Percentiles rank a stretch among this genome's conserved stretches.
These are phyloP conservation scores for Antitype chi DNA, from an alignment of 2,888 invertebrate genomes.

Conservation along the genomic window DNA sequence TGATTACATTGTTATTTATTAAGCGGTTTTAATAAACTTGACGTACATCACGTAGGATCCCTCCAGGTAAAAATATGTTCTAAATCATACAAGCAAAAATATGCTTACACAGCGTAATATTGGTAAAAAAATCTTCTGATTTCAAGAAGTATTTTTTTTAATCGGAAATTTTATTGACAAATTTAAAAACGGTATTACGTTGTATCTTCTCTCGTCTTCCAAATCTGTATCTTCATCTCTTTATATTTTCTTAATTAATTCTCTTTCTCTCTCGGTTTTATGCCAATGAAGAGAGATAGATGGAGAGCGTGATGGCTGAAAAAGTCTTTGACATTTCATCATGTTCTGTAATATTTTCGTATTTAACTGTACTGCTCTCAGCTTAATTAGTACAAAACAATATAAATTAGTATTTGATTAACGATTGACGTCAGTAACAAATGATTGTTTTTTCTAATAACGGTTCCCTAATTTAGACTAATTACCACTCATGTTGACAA, in stretches of 20 bases:
- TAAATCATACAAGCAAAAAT: background rate
- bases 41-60: conserved; percentile 3
- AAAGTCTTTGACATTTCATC: background rate
- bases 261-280: background rate
- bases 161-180: too few relatives aligned
- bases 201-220: background rate
- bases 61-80: background rate
- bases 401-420: conserved; percentile 30
- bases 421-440: conserved; percentile 30
- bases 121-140: background rate
- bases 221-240: background rate
- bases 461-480: conserved; percentile 10
- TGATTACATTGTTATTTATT: conserved; percentile 20
- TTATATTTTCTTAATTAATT: background rate
- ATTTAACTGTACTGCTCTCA: background rate
- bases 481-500: conserved; percentile 2
- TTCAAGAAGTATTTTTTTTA: background rate
- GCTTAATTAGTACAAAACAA: conserved; percentile 16
- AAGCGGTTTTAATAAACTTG: background rate
- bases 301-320: background rate
- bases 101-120: background rate
- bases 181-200: background rate
- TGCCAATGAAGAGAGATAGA: background rate
- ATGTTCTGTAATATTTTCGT: background rate
- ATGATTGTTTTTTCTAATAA: conserved; percentile 7